Percentiles rank a stretch among this genome's conserved stretches.
Conservation (phyloP, 2,113 vertebrate genomes). For the Tauraco erythrolophus region DNA sequence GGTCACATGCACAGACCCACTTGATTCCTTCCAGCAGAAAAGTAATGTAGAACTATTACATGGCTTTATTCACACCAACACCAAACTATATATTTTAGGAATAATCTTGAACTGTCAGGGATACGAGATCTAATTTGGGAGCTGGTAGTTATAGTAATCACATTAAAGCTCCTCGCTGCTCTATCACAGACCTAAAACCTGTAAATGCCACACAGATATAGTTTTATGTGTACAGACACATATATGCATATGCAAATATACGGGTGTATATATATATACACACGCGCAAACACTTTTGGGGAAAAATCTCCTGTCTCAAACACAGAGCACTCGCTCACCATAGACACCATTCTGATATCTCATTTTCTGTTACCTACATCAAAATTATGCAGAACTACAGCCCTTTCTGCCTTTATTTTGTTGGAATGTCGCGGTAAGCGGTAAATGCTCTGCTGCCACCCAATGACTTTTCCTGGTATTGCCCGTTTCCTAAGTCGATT, state of each 20-base stretch:
- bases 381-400: not conserved
- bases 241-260: not conserved
- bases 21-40: not conserved
- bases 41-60: not conserved
- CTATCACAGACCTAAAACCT: not conserved
- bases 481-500: not conserved
- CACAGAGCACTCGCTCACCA: not conserved
- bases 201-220: rapidly evolving
- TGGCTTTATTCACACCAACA: not conserved
- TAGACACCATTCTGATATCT: not conserved
- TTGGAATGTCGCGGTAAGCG: not conserved
- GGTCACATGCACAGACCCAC: not conserved
- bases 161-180: not conserved
- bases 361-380: not conserved
- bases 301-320: not conserved
- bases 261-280: rapidly evolving
- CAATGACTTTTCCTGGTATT: conserved; percentile 22
- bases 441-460: conserved; percentile 74
- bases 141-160: not conserved
- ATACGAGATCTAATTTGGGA: not conserved
- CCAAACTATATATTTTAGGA: not conserved
- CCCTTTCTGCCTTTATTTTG: not conserved
- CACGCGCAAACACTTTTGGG: not conserved
- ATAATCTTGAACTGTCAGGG: not conserved
- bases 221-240: not conserved